These are phyloP conservation scores for Rallus crepitans DNA, from an alignment of 2,797 vertebrate species.

Conservation along the genomic window DNA sequence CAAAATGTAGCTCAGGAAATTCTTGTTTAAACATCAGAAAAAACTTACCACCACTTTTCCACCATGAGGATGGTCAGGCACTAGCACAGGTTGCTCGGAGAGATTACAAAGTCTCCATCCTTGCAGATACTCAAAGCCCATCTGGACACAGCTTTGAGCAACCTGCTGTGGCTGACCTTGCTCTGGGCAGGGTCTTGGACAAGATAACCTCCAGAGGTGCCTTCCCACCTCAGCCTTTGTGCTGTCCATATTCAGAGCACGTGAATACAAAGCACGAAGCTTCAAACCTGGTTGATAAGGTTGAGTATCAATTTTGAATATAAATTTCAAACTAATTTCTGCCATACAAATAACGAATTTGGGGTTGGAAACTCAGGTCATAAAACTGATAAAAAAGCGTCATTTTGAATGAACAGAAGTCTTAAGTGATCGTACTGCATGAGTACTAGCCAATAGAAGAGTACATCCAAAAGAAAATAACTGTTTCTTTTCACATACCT, in stretches of 20 bases:
- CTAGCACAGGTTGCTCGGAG: neutral
- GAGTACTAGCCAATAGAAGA: neutral
- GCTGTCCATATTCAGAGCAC: neutral
- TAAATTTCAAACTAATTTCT: neutral
- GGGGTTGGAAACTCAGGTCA: neutral
- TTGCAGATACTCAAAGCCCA: neutral
- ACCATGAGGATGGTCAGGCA: neutral
- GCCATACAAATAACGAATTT: neutral
- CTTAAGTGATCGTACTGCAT: neutral
- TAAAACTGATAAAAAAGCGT: neutral
- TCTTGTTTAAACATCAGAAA: neutral
- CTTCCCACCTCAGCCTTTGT: neutral
- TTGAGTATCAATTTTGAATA: neutral
- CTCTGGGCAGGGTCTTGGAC: neutral
- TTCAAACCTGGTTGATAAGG: neutral
- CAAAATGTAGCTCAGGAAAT: neutral
- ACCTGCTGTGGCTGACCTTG: fast-evolving
- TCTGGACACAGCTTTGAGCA: neutral
- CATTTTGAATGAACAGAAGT: neutral
- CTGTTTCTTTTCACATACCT: neutral
- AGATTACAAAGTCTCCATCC: neutral
- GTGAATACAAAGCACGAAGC: neutral
- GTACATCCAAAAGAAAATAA: neutral
- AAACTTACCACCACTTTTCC: neutral
- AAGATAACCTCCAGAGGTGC: neutral